A percentile compares a stretch with the other conserved stretches of the same genome.
Conservation (phyloP, 2,113 vertebrate genomes). For the Gadus macrocephalus region DNA sequence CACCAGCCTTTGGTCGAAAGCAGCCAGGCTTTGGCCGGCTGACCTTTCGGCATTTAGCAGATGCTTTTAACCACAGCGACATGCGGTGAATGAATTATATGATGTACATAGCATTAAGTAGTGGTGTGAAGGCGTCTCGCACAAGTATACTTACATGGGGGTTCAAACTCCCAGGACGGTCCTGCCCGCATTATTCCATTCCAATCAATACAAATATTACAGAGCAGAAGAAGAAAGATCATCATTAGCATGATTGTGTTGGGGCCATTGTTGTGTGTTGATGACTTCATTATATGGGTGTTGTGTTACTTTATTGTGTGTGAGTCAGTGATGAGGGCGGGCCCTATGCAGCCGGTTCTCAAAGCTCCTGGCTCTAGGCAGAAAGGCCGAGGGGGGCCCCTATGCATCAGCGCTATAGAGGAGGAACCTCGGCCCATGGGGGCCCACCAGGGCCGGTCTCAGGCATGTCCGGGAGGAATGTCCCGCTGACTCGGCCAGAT, state of each 20-base stretch:
- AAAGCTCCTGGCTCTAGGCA: conserved; percentile 4
- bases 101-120: too few species aligned
- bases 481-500: conserved; percentile 51
- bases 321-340: conserved; percentile 6
- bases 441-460: conserved; percentile 36
- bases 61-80: too few species aligned
- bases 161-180: too few species aligned
- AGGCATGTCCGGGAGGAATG: conserved; percentile 55
- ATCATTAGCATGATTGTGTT: too few species aligned
- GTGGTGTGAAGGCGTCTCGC: too few species aligned
- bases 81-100: too few species aligned
- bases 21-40: neutral
- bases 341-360: conserved; percentile 4
- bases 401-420: conserved; percentile 40
- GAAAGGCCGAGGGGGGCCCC: conserved; percentile 33
- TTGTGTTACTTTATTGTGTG: neutral
- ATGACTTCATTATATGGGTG: neutral
- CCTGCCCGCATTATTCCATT: too few species aligned
- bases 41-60: neutral
- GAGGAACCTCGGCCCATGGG: conserved; percentile 43
- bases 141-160: too few species aligned
- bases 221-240: too few species aligned
- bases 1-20: neutral
- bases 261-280: neutral
- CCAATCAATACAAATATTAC: too few species aligned